Percentiles rank a stretch among this genome's conserved stretches.
Evolutionary conservation across 1,140 invertebrate genomes (phyloP).

Genomic region (Steinernema feltiae): DNA sequence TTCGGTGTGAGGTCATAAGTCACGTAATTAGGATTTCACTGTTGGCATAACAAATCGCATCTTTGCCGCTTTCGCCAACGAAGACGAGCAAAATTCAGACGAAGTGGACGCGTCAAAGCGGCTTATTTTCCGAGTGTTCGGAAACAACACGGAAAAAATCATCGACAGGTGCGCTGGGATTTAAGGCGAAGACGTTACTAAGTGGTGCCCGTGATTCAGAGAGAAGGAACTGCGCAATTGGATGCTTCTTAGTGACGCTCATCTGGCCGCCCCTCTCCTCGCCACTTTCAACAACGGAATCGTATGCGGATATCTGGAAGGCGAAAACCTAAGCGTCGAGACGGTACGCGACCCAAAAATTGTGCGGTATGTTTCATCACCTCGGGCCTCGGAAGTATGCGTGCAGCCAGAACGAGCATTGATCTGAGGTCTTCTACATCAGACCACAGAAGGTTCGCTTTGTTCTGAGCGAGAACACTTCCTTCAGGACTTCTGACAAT

Average conservation of each 20-base stretch:
- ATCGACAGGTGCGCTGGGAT: constrained; percentile 78
- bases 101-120: background rate
- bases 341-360: constrained; percentile 69
- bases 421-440: constrained; percentile 13
- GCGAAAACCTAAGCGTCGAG: constrained; percentile 70
- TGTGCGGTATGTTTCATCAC: constrained; percentile 46
- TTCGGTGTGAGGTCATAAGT: background rate
- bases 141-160: constrained; percentile 82
- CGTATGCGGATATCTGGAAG: constrained; percentile 82
- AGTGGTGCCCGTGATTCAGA: constrained; percentile 32
- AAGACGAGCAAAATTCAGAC: constrained; percentile 64
- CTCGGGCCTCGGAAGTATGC: no score
- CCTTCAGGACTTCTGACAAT: background rate
- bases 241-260: constrained; percentile 70
- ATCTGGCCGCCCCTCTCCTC: constrained; percentile 76
- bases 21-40: constrained; percentile 71
- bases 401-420: no score
- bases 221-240: constrained; percentile 49
- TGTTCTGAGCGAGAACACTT: no score
- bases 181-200: constrained; percentile 68
- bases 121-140: constrained; percentile 82
- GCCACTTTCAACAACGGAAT: constrained; percentile 88
- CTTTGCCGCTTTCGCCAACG: constrained; percentile 67
- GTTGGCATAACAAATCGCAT: constrained; percentile 92
- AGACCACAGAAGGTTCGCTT: background rate